Base-by-base conservation (phyloP, 1,140 invertebrate genomes). In the Musca domestica region DNA sequence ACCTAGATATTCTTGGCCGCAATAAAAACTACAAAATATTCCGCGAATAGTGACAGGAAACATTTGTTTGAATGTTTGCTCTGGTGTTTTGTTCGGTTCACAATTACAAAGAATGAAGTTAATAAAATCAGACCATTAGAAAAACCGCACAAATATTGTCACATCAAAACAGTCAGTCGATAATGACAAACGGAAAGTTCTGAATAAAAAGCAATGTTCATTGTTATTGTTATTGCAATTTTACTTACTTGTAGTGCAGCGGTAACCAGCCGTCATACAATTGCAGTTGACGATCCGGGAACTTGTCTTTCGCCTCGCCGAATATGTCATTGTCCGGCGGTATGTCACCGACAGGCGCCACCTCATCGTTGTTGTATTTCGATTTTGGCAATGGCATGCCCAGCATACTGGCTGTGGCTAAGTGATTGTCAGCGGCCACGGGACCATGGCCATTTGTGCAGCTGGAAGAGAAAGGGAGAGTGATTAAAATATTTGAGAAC, bases 201-300 rank as follows among this genome's bases (percentile, higher is more conserved):
- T 25, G n/a, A n/a, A n/a, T 25, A 4, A 30, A 58, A 25, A 41
- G 12, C 12, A 41, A n/a, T 58, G 5, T 7, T 3, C 5, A 58
- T 30, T 25, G 22, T 58, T 23, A 20, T 56, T 56, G 20, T n/a
- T 17, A n/a, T n/a, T n/a, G n/a, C n/a, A n/a, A n/a, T 61, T 61
- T n/a, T 47, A 72, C 77, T 76, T 69, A 81, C 78, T 69, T 77
- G 65, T 81, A 81, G 49, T 79, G 76, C 1, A 70, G 20, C 52
- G 79, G 79, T 9, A 70, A 74, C 79, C 79, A 81, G 56, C 79
- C 79, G 12, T 81, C 79, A 47, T 74, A 73, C 0, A 81, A 69
- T 30, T 77, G 71, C 12, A 81, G 66, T 12, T 70, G 68, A 2
- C 74, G 75, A 51, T 77, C 77, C 12, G 49, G 67, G 22, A 71